These are phyloP conservation scores for Ophthalmolycus amberensis DNA, from an alignment of 2,113 vertebrate species.

Conservation along the genomic window DNA sequence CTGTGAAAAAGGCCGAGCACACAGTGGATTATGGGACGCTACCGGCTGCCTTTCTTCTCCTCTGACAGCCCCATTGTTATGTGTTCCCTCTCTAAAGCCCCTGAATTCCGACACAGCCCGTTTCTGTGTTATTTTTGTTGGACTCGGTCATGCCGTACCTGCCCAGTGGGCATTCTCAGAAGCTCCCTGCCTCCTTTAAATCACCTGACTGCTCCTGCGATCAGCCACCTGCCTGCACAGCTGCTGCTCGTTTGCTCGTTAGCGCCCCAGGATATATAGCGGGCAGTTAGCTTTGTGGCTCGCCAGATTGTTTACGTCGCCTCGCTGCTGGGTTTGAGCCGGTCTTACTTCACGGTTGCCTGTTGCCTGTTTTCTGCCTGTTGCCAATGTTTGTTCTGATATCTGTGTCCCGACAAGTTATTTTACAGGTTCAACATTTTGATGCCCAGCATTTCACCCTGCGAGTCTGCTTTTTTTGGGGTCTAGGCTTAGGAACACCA, in stretches of 20 bases:
- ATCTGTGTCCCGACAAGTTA: too few relatives aligned
- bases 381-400: not conserved
- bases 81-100: not conserved
- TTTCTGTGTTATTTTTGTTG: conserved; percentile 2
- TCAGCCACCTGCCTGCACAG: conserved; percentile 71
- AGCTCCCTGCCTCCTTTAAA: conserved; percentile 24
- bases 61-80: not conserved
- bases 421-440: not conserved
- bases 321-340: not conserved
- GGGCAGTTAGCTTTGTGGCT: conserved; percentile 28
- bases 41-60: not conserved
- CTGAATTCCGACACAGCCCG: not conserved
- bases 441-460: not conserved
- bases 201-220: conserved; percentile 64
- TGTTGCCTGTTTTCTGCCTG: conserved; percentile 28
- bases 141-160: conserved; percentile 40
- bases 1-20: too few relatives aligned
- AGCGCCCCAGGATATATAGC: conserved; percentile 47
- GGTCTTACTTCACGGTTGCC: not conserved
- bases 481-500: not conserved
- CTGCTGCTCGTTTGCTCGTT: conserved; percentile 57
- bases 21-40: not conserved
- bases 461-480: not conserved
- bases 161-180: conserved; percentile 40
- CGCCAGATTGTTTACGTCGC: conserved; percentile 37